A percentile compares a stretch with the other conserved stretches of the same genome.
These are phyloP conservation scores for Catagonus wagneri DNA, from an alignment of 2,113 vertebrate species.

Conservation along the genomic window DNA sequence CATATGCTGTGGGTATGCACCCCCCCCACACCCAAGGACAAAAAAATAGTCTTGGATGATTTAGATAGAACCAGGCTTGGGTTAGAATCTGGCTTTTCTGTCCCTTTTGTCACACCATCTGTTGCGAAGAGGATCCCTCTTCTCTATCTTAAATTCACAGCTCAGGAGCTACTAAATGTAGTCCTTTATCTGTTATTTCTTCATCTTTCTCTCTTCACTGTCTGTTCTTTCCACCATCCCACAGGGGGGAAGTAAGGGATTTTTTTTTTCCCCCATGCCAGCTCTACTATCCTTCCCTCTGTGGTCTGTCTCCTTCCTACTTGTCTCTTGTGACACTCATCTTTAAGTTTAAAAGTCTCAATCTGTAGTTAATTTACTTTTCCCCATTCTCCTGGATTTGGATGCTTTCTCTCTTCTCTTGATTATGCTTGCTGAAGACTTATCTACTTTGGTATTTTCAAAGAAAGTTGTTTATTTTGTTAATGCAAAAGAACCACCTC, in stretches of 20 bases:
- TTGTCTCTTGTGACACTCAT: no score
- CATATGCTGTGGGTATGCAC: no score
- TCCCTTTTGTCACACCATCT: neutral
- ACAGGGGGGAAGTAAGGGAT: accelerated
- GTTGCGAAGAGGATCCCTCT: neutral
- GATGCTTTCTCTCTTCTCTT: neutral
- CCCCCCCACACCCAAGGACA: no score
- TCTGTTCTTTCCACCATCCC: no score
- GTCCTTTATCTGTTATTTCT: accelerated
- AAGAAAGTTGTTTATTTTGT: neutral
- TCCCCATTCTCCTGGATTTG: neutral
- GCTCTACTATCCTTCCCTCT: no score
- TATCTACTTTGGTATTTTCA: neutral
- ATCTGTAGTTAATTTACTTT: neutral
- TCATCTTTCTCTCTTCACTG: no score
- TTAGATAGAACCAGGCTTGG: neutral
- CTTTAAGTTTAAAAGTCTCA: neutral
- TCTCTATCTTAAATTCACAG: neutral
- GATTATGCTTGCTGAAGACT: neutral
- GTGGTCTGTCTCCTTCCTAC: neutral
- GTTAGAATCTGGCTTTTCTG: neutral
- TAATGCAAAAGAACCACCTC: neutral
- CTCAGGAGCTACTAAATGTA: no score
- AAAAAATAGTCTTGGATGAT: no score
- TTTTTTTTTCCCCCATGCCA: accelerated